Evolutionary conservation across 2,113 vertebrate species (phyloP).

Genomic region (Stigmatopora argus): DNA sequence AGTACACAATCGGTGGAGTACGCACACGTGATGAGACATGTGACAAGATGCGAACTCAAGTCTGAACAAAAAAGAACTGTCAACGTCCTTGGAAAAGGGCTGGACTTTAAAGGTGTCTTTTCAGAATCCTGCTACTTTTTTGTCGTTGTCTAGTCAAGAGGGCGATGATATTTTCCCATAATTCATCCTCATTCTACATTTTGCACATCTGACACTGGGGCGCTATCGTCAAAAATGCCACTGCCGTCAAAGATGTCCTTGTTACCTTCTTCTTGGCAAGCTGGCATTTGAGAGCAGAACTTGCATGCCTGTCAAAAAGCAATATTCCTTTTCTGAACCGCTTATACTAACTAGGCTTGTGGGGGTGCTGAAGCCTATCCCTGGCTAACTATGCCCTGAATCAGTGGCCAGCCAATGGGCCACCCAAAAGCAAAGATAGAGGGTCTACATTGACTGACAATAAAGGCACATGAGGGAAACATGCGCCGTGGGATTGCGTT

Average conservation of each 20-base stretch:
- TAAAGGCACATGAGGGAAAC: not conserved
- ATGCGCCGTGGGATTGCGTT: not conserved
- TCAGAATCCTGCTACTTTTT: not conserved
- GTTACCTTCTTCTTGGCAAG: not conserved
- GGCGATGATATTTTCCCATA: not conserved
- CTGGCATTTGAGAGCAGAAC: not conserved
- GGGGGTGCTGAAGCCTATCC: no score
- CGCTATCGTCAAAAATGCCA: not conserved
- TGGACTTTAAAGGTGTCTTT: conserved; percentile 1
- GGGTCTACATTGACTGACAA: not conserved
- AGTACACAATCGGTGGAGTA: not conserved
- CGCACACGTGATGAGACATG: not conserved
- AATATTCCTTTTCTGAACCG: no score
- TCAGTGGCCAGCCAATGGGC: no score
- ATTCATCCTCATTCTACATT: not conserved
- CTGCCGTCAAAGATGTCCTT: not conserved
- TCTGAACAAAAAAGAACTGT: not conserved
- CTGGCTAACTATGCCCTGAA: no score
- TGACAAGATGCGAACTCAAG: not conserved
- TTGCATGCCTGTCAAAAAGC: not conserved
- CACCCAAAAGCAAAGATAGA: no score
- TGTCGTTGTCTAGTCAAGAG: not conserved
- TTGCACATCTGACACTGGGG: not conserved
- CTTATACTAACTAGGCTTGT: no score
- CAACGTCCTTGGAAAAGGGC: not conserved